phyloP scores from a whole-genome alignment of 2,888 invertebrate species.

The Odontothrips loti region DNA sequence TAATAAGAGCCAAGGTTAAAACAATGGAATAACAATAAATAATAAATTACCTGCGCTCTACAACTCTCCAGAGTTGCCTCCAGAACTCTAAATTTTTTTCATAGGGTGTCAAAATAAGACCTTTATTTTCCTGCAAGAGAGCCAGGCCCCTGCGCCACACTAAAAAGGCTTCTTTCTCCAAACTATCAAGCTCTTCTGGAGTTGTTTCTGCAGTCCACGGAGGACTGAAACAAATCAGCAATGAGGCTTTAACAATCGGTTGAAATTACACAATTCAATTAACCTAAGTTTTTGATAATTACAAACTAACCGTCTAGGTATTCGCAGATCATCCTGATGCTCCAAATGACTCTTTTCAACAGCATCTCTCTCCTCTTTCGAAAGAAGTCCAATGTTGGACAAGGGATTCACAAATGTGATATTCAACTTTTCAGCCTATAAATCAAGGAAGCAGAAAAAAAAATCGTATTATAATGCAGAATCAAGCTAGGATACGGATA shows the following conservation, averaged over 20 bases:
- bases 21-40: neutral
- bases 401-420: slow-evolving; percentile 67
- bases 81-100: slow-evolving; percentile 97
- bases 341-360: slow-evolving; percentile 55
- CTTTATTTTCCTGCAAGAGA: slow-evolving; percentile 69
- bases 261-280: no score
- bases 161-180: slow-evolving; percentile 79
- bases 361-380: slow-evolving; percentile 54
- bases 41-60: slow-evolving; percentile 65
- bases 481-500: neutral
- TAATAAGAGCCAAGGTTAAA: neutral
- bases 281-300: no score
- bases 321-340: slow-evolving; percentile 61
- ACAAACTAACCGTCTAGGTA: slow-evolving; percentile 67
- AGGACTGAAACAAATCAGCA: slow-evolving; percentile 57
- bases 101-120: slow-evolving; percentile 87
- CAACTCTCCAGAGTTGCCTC: slow-evolving; percentile 97
- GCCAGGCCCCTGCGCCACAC: slow-evolving; percentile 86
- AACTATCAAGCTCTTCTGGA: slow-evolving; percentile 70
- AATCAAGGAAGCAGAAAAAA: slow-evolving; percentile 33
- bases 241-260: slow-evolving; percentile 26
- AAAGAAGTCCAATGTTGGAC: slow-evolving; percentile 57
- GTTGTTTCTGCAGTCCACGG: slow-evolving; percentile 70
- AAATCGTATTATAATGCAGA: neutral
- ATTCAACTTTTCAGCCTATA: slow-evolving; percentile 78